A percentile compares a stretch with the other conserved stretches of the same genome.
phyloP scores from a whole-genome alignment of 2,888 invertebrate genomes.

The Temnothorax unifasciatus region DNA sequence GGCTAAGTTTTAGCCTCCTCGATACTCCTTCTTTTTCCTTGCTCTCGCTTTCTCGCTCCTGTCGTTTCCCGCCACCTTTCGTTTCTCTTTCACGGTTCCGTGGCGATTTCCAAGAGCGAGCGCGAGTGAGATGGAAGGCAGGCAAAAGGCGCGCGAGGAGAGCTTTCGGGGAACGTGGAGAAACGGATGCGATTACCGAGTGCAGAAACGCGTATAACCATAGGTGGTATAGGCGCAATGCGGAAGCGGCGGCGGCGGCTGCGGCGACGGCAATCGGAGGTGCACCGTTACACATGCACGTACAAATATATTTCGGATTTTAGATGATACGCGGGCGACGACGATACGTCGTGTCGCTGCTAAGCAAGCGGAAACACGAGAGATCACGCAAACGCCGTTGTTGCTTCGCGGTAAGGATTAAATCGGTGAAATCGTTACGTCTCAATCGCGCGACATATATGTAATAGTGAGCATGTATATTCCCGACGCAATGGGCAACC shows the following conservation, averaged over 20 bases:
- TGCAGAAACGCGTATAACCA: slow-evolving; percentile 66
- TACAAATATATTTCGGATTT: slow-evolving; percentile 50
- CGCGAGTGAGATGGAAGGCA: slow-evolving; percentile 29
- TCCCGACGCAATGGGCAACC: background rate
- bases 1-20: background rate
- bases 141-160: slow-evolving; percentile 34
- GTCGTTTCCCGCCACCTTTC: slow-evolving; percentile 40
- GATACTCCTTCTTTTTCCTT: background rate
- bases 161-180: slow-evolving; percentile 51
- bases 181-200: slow-evolving; percentile 64
- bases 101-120: slow-evolving; percentile 44
- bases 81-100: slow-evolving; percentile 50
- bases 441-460: background rate
- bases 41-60: slow-evolving; percentile 38
- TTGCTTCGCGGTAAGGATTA: background rate
- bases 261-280: slow-evolving; percentile 21
- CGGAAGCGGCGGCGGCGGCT: slow-evolving; percentile 57
- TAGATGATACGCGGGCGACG: slow-evolving; percentile 15
- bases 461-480: background rate
- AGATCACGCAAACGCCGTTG: background rate
- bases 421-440: slow-evolving; percentile 3
- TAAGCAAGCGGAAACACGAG: slow-evolving; percentile 14
- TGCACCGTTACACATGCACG: slow-evolving; percentile 48
- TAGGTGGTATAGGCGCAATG: slow-evolving; percentile 60
- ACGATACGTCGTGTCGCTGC: slow-evolving; percentile 15